phyloP scores from a whole-genome alignment of 2,797 vertebrate genomes.

The Fundulus diaphanus region DNA sequence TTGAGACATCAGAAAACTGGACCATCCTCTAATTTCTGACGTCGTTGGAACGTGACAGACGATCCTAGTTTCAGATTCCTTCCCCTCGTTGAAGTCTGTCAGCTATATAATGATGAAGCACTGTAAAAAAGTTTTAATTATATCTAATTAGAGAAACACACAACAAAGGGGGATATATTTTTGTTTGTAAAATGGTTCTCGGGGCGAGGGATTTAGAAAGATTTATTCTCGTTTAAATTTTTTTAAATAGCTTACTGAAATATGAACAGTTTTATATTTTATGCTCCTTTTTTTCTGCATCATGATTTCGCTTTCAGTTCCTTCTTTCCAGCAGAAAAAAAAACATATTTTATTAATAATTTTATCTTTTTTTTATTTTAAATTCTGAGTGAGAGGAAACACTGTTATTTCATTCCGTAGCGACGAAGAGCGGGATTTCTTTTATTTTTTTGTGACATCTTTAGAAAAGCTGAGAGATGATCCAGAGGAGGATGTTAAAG shows the following conservation, averaged over 20 bases:
- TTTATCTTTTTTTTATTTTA: slow-evolving; percentile 24
- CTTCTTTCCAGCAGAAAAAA: slow-evolving; percentile 60
- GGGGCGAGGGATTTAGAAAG: slow-evolving; percentile 66
- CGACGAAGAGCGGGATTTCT: slow-evolving; percentile 53
- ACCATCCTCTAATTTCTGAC: slow-evolving; percentile 64
- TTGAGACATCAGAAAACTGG: slow-evolving; percentile 78
- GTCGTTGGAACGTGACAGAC: slow-evolving; percentile 78
- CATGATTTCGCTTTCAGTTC: slow-evolving; percentile 67
- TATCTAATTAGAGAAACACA: slow-evolving; percentile 78
- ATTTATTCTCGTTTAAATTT: slow-evolving; percentile 64
- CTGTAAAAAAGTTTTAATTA: slow-evolving; percentile 87
- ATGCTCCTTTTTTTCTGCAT: slow-evolving; percentile 71
- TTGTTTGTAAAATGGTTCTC: slow-evolving; percentile 80
- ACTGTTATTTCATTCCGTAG: slow-evolving; percentile 75
- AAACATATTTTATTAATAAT: slow-evolving; percentile 52
- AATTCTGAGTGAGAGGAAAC: slow-evolving; percentile 69
- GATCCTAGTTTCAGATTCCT: slow-evolving; percentile 49
- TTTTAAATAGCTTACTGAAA: slow-evolving; percentile 72
- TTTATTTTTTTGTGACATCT: slow-evolving; percentile 36
- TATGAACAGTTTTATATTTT: slow-evolving; percentile 81
- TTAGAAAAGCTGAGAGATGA: slow-evolving; percentile 51
- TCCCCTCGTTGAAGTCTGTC: slow-evolving; percentile 66
- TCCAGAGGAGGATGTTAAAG: slow-evolving; percentile 45
- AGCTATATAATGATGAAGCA: slow-evolving; percentile 84
- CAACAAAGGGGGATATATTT: slow-evolving; percentile 81